These are phyloP conservation scores for Disparrhopalites patrizii DNA, from an alignment of 2,888 invertebrate species.

Conservation along the genomic window DNA sequence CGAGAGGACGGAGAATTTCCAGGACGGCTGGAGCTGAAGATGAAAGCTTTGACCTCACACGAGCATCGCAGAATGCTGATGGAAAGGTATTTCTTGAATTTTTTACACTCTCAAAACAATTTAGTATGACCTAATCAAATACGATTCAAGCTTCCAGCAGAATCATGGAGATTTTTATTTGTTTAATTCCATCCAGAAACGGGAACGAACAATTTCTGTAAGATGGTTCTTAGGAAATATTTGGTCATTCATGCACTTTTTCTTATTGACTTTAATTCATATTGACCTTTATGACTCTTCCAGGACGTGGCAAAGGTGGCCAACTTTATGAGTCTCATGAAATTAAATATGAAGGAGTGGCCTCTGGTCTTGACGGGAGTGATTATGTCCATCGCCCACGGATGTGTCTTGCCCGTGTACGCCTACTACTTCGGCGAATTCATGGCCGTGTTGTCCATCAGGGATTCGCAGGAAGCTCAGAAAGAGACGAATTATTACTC, in stretches of 20 bases:
- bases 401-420: slow-evolving; percentile 68
- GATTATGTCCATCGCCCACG: slow-evolving; percentile 64
- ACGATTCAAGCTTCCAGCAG: too few species aligned
- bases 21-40: slow-evolving; percentile 1
- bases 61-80: too few species aligned
- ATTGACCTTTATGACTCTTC: neutral
- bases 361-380: slow-evolving; percentile 60
- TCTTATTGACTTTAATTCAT: neutral
- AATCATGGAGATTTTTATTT: too few species aligned
- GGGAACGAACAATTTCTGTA: too few species aligned
- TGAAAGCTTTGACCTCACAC: slow-evolving; percentile 8
- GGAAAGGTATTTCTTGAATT: too few species aligned
- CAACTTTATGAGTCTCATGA: slow-evolving; percentile 59
- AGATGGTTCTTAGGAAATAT: too few species aligned
- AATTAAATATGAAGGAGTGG: slow-evolving; percentile 68
- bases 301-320: slow-evolving; percentile 36
- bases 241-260: neutral
- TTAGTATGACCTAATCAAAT: neutral
- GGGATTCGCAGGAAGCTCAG: slow-evolving; percentile 45
- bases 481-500: slow-evolving; percentile 45
- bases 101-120: too few species aligned
- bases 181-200: too few species aligned
- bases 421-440: slow-evolving; percentile 74
- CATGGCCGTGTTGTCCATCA: slow-evolving; percentile 57
- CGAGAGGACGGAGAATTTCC: neutral